Evolutionary conservation across 35 echinoderm and acorn worm species (phyloP).

Genomic region (Lytechinus pictus): DNA sequence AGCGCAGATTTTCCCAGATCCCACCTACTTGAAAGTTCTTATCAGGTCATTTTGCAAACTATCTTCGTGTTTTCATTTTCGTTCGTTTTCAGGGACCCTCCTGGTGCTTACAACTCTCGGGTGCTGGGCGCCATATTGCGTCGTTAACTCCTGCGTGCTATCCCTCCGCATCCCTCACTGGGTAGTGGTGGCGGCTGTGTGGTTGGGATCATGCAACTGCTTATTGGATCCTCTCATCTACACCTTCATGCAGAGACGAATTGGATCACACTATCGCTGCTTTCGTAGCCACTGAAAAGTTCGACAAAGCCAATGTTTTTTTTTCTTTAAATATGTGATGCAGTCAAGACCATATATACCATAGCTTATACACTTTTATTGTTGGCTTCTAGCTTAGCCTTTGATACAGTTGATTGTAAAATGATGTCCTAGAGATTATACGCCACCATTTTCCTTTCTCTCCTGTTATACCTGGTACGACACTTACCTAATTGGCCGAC

Average conservation of each 20-base stretch:
- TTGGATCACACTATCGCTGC: background rate
- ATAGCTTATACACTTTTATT: no score
- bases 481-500: no score
- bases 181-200: background rate
- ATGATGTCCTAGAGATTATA: no score
- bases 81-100: background rate
- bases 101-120: background rate
- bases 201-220: background rate
- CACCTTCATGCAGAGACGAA: background rate
- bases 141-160: background rate
- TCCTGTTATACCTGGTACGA: no score
- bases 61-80: background rate
- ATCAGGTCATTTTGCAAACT: background rate
- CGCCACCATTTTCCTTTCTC: no score
- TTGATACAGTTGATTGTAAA: no score
- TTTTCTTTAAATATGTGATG: no score
- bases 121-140: background rate
- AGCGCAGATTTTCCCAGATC: no score
- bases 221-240: background rate
- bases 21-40: no score
- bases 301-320: background rate
- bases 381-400: no score
- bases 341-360: no score
- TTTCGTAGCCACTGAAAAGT: background rate
- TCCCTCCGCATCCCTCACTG: background rate